A percentile compares a stretch with the other conserved stretches of the same genome.
These are phyloP conservation scores for Porites cylindrica DNA, from an alignment of 92 coral and sea anemone species.

Conservation along the genomic window DNA sequence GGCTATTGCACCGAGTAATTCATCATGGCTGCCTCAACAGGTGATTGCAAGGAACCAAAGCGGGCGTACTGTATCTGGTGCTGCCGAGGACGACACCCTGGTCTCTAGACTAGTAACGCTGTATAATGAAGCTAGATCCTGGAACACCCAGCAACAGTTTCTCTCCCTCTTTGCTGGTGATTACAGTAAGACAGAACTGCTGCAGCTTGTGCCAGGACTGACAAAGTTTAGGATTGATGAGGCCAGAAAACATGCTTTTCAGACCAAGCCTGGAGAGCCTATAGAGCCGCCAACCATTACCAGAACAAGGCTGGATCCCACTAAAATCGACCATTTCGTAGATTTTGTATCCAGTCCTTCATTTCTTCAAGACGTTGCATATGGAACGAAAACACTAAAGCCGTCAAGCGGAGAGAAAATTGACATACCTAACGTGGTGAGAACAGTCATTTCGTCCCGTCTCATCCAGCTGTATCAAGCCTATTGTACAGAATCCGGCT, in stretches of 20 bases:
- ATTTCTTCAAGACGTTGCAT: constrained; percentile 57
- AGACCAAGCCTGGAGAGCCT: constrained; percentile 45
- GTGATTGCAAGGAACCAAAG: constrained; percentile 21
- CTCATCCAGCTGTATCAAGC: constrained; percentile 27
- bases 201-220: constrained; percentile 55
- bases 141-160: constrained; percentile 48
- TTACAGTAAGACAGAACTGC: constrained; percentile 37
- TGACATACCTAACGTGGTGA: constrained; percentile 54
- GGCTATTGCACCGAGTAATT: constrained; percentile 63
- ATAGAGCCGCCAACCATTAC: constrained; percentile 37
- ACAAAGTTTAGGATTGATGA: constrained; percentile 56
- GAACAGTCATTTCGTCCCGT: constrained; percentile 47
- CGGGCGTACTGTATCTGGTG: constrained; percentile 4
- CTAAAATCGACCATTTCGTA: constrained; percentile 47
- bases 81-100: constrained; percentile 34
- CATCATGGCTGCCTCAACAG: constrained; percentile 55
- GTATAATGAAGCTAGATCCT: constrained; percentile 42
- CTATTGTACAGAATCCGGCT: constrained; percentile 1
- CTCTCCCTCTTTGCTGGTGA: constrained; percentile 45
- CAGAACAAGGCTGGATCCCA: constrained; percentile 49
- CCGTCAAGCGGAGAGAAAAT: constrained; percentile 42
- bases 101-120: constrained; percentile 41
- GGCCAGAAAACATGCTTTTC: not conserved
- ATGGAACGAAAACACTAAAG: constrained; percentile 49
- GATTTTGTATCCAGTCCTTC: constrained; percentile 54